phyloP scores from a whole-genome alignment of 2,888 invertebrate species.

The Drosophila nr. perissopoda region DNA sequence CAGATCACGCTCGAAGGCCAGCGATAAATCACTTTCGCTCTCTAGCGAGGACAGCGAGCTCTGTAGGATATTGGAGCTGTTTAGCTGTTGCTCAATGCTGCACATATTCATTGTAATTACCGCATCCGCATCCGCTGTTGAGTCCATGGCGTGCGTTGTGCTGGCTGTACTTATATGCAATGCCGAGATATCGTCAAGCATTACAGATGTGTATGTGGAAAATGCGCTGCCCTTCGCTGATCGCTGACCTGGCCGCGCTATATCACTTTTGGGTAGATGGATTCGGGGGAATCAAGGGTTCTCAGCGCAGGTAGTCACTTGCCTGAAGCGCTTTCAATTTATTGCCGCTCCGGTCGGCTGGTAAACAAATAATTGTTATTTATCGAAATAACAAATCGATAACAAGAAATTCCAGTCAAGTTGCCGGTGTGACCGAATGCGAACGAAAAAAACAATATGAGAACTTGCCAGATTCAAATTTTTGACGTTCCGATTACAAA shows the following conservation, averaged over 20 bases:
- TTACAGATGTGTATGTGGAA: slow-evolving; percentile 39
- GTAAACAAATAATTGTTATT: slow-evolving; percentile 52
- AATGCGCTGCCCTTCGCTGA: slow-evolving; percentile 15
- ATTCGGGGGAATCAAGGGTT: slow-evolving; percentile 21
- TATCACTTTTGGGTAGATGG: slow-evolving; percentile 3
- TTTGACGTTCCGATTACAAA: background rate
- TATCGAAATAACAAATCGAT: slow-evolving; percentile 44
- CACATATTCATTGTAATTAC: slow-evolving; percentile 49
- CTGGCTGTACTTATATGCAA: slow-evolving; percentile 45
- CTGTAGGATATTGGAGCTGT: slow-evolving; percentile 71
- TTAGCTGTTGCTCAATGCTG: slow-evolving; percentile 54
- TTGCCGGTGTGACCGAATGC: slow-evolving; percentile 26
- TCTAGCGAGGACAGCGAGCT: slow-evolving; percentile 79
- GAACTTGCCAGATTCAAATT: background rate
- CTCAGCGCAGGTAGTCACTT: slow-evolving; percentile 38
- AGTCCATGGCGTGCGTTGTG: slow-evolving; percentile 57
- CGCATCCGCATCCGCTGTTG: slow-evolving; percentile 52
- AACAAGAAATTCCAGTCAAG: slow-evolving; percentile 1
- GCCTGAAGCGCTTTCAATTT: slow-evolving; percentile 12
- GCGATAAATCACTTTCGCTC: slow-evolving; percentile 80
- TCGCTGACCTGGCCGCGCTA: slow-evolving; percentile 12
- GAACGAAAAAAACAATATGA: background rate
- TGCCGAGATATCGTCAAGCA: slow-evolving; percentile 50
- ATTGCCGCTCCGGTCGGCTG: slow-evolving; percentile 60
- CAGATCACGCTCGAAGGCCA: slow-evolving; percentile 79